Evolutionary conservation across 2,888 invertebrate genomes (phyloP).

Genomic region (Leptogaster cylindrica): DNA sequence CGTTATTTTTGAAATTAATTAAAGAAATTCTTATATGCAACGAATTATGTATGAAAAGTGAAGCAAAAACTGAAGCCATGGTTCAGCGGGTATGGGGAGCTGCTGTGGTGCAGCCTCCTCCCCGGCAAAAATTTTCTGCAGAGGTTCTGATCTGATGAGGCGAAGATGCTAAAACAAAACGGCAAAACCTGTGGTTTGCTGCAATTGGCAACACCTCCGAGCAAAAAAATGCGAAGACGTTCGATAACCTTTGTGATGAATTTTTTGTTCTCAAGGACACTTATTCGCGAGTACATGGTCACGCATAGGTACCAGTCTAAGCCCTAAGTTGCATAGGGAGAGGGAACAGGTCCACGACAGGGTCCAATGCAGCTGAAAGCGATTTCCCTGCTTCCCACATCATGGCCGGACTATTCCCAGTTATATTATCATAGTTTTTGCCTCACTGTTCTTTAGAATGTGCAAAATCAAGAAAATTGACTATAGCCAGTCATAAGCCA

Average conservation of each 20-base stretch:
- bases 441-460: too few species aligned
- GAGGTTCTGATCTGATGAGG: not conserved
- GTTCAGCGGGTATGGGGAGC: not conserved
- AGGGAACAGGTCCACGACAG: too few species aligned
- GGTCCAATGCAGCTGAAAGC: too few species aligned
- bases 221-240: conserved; percentile 26
- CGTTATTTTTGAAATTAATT: not conserved
- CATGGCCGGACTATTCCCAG: too few species aligned
- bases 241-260: conserved; percentile 36
- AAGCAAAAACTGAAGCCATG: not conserved
- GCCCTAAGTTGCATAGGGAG: too few species aligned
- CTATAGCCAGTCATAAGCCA: too few species aligned
- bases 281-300: conserved; percentile 14
- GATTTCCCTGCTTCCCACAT: too few species aligned
- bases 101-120: not conserved
- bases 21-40: not conserved
- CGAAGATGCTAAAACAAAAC: conserved; percentile 7
- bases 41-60: not conserved
- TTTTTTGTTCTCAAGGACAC: conserved; percentile 42
- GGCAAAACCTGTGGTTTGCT: conserved; percentile 14
- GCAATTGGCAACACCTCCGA: conserved; percentile 20
- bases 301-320: conserved; percentile 25
- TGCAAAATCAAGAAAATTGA: too few species aligned
- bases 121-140: too few species aligned
- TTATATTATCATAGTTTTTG: too few species aligned